These are phyloP conservation scores for Samia ricini DNA, from an alignment of 1,140 invertebrate species.

Conservation along the genomic window DNA sequence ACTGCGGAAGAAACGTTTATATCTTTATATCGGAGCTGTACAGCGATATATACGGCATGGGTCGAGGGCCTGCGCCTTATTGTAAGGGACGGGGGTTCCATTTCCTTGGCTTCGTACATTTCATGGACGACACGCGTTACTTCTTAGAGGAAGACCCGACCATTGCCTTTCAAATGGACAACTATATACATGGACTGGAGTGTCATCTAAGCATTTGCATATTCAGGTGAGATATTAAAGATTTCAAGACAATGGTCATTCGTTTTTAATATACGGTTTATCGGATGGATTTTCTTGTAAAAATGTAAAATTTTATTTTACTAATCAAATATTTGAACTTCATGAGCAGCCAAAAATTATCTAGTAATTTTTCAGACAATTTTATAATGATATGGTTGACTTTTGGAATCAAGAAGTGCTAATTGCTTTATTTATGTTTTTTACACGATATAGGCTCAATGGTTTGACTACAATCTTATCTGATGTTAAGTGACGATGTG, in stretches of 20 bases:
- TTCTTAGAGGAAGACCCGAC: slow-evolving; percentile 60
- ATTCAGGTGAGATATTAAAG: slow-evolving; percentile 43
- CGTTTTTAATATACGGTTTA: no score
- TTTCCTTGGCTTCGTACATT: slow-evolving; percentile 64
- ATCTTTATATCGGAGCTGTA: slow-evolving; percentile 61
- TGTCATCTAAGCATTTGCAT: slow-evolving; percentile 62
- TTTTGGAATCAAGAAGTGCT: no score
- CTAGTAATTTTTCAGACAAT: no score
- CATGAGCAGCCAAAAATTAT: no score
- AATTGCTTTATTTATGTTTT: no score
- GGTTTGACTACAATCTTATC: no score
- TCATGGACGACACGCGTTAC: slow-evolving; percentile 57
- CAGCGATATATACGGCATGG: slow-evolving; percentile 65
- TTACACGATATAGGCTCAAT: no score
- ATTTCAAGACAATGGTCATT: neutral
- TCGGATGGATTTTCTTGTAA: no score
- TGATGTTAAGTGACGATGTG: no score
- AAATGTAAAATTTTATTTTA: no score
- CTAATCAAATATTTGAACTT: no score
- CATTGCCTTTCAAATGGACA: slow-evolving; percentile 56
- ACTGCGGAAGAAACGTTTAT: slow-evolving; percentile 62
- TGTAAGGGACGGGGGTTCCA: slow-evolving; percentile 60
- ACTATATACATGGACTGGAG: slow-evolving; percentile 64
- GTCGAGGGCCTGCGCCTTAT: slow-evolving; percentile 50
- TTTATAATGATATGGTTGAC: no score